These are phyloP conservation scores for Cebus imitator DNA, from an alignment of 2,113 vertebrate genomes.

Conservation along the genomic window DNA sequence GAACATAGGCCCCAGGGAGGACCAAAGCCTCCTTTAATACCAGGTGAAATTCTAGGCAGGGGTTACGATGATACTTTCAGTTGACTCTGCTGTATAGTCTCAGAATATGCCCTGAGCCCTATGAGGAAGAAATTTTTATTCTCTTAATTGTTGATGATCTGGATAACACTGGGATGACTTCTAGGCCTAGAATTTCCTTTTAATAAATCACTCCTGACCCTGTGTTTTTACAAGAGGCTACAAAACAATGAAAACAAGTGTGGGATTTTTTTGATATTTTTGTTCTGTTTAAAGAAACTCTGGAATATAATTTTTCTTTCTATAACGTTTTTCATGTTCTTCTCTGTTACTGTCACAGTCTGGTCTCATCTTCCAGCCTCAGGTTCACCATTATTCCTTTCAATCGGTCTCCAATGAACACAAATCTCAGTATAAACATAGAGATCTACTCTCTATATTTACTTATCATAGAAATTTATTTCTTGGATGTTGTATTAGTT, in stretches of 20 bases:
- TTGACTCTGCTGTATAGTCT: neutral
- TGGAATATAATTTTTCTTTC: neutral
- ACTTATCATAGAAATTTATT: neutral
- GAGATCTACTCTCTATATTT: neutral
- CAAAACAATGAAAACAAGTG: neutral
- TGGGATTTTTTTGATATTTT: neutral
- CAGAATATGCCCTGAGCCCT: neutral
- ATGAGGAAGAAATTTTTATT: neutral
- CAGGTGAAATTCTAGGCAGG: constrained; percentile 10
- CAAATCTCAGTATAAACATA: neutral
- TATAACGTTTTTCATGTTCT: neutral
- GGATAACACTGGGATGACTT: neutral
- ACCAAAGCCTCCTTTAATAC: neutral
- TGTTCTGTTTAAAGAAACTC: neutral
- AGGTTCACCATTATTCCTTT: neutral
- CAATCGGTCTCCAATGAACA: neutral
- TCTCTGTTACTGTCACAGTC: neutral
- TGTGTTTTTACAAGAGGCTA: neutral
- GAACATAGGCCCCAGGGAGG: neutral
- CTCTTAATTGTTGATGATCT: neutral
- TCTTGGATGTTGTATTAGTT: neutral
- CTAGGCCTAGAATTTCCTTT: neutral
- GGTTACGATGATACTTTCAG: neutral
- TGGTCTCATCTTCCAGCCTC: neutral
- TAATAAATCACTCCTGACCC: neutral